Evolutionary conservation across 2,113 vertebrate genomes (phyloP), one percentile per base, ranked within the genome.

Genomic region (Aleadryas rufinucha): DNA sequence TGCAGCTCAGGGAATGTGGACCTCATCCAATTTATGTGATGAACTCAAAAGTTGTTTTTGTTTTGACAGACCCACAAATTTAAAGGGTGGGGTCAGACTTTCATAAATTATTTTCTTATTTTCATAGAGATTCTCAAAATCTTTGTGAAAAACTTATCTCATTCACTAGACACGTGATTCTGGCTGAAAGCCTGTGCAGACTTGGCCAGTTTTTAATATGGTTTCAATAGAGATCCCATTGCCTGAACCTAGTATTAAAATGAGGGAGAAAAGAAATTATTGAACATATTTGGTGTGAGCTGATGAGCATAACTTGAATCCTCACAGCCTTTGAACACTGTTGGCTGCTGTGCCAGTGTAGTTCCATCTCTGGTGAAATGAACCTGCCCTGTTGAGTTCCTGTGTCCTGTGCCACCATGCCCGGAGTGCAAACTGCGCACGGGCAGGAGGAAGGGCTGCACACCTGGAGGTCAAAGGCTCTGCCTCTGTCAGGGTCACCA

Each of bases 331-430:
- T 44, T 86, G 54, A 84, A 50, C 41, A 41, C 12, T 0, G 3
- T 28, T 79, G 60, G 41, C 31, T 89, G 42, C 54, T 63, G 9
- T 61, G 37, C 11, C 27, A 13, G n/a, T n/a, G 42, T 16, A 30
- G 45, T n/a, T 94, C 42, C 9, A 9, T 31, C 15, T 79, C 49
- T 42, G 1, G 1, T 45, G 49, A 39, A 85, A 65, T 10, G 14
- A 64, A 45, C 1, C 2, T 37, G n/a, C 18, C 28, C 24, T 80
- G 33, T 16, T 45, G 84, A 52, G 63, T 20, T 0, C 6, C 52
- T 0, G 0, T 10, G 1, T 23, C 33, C 60, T 30, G 23, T 6
- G 3, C 33, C 41, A 18, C 35, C 2, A 1, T 1, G 2, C n/a
- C 33, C 8, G 3, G n/a, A 56, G 27, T 4, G 20, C 65, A 30